Percentiles rank a stretch among this genome's conserved stretches.
These are phyloP conservation scores for Ceratoteleas bidentatus DNA, from an alignment of 1,140 invertebrate genomes.

Conservation along the genomic window DNA sequence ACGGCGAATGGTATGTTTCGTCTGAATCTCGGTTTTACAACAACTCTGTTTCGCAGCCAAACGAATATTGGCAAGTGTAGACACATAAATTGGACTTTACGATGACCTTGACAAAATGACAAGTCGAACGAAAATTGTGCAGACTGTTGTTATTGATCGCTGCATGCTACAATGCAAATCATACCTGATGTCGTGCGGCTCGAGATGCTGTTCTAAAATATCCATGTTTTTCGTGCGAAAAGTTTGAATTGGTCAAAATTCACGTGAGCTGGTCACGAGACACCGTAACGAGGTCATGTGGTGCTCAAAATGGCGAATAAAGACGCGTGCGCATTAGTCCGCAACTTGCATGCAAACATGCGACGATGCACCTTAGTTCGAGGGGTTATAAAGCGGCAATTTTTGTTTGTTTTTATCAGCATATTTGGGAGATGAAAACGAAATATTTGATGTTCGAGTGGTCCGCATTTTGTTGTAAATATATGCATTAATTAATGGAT, in stretches of 20 bases:
- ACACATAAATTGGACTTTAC: constrained; percentile 71
- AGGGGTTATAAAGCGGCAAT: too few relatives aligned
- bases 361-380: too few relatives aligned
- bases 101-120: constrained; percentile 77
- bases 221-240: constrained; percentile 78
- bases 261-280: constrained; percentile 82
- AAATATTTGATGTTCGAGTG: too few relatives aligned
- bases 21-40: too few relatives aligned
- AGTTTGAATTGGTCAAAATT: constrained; percentile 82
- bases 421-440: too few relatives aligned
- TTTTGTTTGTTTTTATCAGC: too few relatives aligned
- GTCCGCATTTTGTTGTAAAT: too few relatives aligned
- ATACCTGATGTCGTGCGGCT: constrained; percentile 79
- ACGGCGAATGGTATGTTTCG: too few relatives aligned
- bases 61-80: too few relatives aligned
- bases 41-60: too few relatives aligned
- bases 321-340: constrained; percentile 60
- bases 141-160: constrained; percentile 41
- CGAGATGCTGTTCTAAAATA: constrained; percentile 80
- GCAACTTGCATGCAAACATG: too few relatives aligned
- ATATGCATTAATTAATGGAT: too few relatives aligned
- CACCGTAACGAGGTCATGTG: constrained; percentile 82
- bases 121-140: constrained; percentile 61
- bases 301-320: constrained; percentile 78
- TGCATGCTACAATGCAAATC: constrained; percentile 56